phyloP scores from a whole-genome alignment of 2,888 invertebrate species.

The Hoplodrina blanda region DNA sequence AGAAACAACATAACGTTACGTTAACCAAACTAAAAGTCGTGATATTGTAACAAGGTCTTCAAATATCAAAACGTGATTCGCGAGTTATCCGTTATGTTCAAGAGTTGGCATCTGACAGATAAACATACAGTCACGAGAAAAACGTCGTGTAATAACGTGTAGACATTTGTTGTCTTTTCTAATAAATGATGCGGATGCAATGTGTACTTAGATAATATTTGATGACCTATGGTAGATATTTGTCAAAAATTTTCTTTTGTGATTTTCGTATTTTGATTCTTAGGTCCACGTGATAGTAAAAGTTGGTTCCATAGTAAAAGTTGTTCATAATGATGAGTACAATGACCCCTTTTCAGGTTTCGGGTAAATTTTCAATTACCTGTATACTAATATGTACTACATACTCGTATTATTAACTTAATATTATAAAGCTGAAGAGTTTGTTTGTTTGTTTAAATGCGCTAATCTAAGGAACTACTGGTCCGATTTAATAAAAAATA shows the following conservation, averaged over 20 bases:
- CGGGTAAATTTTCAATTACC: too few species aligned
- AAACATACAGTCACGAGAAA: conserved; percentile 63
- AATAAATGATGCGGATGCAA: conserved; percentile 23
- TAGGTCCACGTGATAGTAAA: too few species aligned
- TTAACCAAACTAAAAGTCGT: conserved; percentile 50
- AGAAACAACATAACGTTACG: conserved; percentile 14
- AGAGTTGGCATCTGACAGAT: conserved; percentile 50
- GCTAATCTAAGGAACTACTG: too few species aligned
- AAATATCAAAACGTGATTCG: conserved; percentile 67
- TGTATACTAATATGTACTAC: too few species aligned
- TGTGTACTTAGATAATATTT: not conserved
- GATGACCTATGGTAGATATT: not conserved
- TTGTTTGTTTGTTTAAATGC: too few species aligned
- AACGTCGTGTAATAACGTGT: conserved; percentile 35
- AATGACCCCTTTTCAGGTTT: too few species aligned
- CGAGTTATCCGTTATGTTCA: conserved; percentile 52
- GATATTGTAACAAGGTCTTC: conserved; percentile 57
- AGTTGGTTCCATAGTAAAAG: too few species aligned
- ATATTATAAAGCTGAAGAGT: too few species aligned
- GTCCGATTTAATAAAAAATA: too few species aligned
- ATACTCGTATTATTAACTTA: not conserved
- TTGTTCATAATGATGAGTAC: too few species aligned
- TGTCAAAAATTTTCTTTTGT: too few species aligned
- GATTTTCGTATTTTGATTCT: too few species aligned
- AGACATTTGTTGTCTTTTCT: conserved; percentile 37